These are phyloP conservation scores for Tyrannus savana DNA, from an alignment of 2,113 vertebrate species.

Conservation along the genomic window DNA sequence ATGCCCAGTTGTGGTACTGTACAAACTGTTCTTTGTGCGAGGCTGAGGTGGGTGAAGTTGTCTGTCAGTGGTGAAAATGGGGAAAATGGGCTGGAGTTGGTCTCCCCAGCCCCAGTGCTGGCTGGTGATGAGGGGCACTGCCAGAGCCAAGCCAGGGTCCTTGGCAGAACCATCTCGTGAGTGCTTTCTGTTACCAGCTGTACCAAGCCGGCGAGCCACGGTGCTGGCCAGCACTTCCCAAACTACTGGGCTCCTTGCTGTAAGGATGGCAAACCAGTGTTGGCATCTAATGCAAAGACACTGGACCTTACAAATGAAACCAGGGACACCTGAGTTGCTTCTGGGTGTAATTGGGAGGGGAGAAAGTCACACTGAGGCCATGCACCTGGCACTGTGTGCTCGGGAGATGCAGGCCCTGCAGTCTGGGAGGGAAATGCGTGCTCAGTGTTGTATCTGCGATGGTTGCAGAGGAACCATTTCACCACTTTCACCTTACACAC, in stretches of 20 bases:
- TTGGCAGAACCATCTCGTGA: not conserved
- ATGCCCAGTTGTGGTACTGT: not conserved
- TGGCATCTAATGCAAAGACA: not conserved
- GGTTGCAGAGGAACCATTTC: not conserved
- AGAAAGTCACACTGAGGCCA: rapidly evolving
- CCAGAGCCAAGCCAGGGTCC: no score
- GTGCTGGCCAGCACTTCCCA: not conserved
- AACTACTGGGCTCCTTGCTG: not conserved
- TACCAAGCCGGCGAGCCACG: not conserved
- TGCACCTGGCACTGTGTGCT: not conserved
- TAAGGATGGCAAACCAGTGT: rapidly evolving
- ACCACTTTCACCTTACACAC: not conserved
- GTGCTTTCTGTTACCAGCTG: not conserved
- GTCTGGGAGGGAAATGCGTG: rapidly evolving
- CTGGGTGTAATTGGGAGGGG: not conserved
- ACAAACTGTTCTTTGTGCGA: rapidly evolving
- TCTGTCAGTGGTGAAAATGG: not conserved
- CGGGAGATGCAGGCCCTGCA: not conserved
- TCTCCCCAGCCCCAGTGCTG: not conserved
- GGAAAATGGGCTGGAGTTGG: not conserved
- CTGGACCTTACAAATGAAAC: rapidly evolving
- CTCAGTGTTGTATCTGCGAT: rapidly evolving
- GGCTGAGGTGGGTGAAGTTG: not conserved
- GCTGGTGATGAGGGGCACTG: rapidly evolving
- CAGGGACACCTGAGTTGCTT: rapidly evolving